Evolutionary conservation across 2,888 invertebrate species (phyloP).

Genomic region (Lepidochitona cinerea): DNA sequence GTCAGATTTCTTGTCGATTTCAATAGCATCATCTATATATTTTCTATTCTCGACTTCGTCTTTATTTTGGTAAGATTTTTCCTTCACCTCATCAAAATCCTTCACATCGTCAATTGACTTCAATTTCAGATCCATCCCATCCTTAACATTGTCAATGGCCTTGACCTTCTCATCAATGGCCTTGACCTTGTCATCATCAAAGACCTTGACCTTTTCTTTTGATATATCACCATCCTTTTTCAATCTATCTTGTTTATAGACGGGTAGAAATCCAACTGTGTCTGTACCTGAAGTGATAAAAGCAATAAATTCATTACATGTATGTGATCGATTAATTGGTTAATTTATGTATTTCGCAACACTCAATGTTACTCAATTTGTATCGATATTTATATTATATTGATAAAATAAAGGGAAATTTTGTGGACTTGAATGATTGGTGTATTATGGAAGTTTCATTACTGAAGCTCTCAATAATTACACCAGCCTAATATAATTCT

Average conservation of each 20-base stretch:
- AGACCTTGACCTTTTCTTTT: neutral
- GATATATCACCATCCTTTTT: neutral
- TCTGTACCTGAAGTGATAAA: neutral
- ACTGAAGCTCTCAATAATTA: too few species aligned
- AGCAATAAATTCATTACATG: too few species aligned
- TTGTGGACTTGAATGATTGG: too few species aligned
- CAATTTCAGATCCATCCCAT: neutral
- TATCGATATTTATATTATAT: too few species aligned
- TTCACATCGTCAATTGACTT: neutral
- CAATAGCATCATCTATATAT: neutral
- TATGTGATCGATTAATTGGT: too few species aligned
- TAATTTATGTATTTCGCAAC: too few species aligned
- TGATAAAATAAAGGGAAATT: too few species aligned
- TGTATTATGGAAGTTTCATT: too few species aligned
- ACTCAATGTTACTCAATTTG: too few species aligned
- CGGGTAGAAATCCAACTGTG: neutral
- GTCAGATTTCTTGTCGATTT: neutral
- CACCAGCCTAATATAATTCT: too few species aligned
- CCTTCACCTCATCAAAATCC: conserved; percentile 8
- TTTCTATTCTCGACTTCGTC: neutral
- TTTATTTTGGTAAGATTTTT: neutral
- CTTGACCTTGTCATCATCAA: conserved; percentile 5
- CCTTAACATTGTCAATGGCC: neutral
- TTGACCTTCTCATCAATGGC: neutral
- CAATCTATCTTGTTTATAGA: neutral